A percentile compares a stretch with the other conserved stretches of the same genome.
These are phyloP conservation scores for Bambusicola thoracicus DNA, from an alignment of 2,113 vertebrate genomes.

Conservation along the genomic window DNA sequence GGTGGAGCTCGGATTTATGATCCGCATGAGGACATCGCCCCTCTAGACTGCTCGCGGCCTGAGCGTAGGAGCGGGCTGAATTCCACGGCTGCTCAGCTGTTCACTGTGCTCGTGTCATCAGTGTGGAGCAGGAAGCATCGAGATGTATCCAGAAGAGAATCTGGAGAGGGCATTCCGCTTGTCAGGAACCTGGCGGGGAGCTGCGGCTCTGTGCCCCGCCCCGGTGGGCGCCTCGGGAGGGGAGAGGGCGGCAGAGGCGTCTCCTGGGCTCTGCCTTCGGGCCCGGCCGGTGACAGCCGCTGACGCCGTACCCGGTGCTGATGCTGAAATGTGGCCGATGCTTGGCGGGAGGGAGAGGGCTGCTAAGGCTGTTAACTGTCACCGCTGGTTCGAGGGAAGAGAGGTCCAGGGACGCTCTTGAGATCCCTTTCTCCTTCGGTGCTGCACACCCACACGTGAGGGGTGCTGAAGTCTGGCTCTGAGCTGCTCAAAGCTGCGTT, in stretches of 20 bases:
- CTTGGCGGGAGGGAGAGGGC: constrained; percentile 38
- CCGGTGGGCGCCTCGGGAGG: background rate
- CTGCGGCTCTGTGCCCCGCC: background rate
- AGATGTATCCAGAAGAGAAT: background rate
- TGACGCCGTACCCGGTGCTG: background rate
- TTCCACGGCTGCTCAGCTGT: constrained; percentile 69
- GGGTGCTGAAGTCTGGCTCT: background rate
- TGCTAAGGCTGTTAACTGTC: constrained; percentile 43
- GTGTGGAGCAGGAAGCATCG: background rate
- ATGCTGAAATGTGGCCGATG: constrained; percentile 55
- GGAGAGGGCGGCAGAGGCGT: background rate
- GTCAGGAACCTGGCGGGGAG: background rate
- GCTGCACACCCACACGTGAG: background rate
- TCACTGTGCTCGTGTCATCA: background rate
- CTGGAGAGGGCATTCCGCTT: background rate
- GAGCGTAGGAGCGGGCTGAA: background rate
- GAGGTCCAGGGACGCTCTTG: background rate
- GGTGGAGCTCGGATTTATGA: background rate
- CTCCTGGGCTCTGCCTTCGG: background rate
- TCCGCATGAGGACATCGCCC: background rate
- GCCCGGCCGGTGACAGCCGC: background rate
- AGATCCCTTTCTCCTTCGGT: background rate
- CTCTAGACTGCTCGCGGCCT: constrained; percentile 29
- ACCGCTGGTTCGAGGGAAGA: background rate
- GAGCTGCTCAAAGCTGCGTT: background rate